phyloP scores from a whole-genome alignment of 92 coral and sea anemone species.

The Porites divaricata region DNA sequence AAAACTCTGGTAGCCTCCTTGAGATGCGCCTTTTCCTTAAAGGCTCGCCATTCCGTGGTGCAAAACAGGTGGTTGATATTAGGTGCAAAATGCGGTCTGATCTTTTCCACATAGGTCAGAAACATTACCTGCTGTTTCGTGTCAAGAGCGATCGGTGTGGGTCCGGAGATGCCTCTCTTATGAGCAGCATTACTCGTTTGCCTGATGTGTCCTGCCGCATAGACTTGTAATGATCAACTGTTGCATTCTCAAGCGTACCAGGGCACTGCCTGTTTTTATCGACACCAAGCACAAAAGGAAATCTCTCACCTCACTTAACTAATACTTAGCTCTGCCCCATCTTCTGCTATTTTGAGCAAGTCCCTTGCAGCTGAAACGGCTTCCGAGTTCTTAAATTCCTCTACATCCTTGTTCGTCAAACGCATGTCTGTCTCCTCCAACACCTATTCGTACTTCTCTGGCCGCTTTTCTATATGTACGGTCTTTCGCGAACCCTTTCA shows the following conservation, averaged over 20 bases:
- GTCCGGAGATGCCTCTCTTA: background rate
- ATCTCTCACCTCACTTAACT: background rate
- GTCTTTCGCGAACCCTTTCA: slow-evolving; percentile 12
- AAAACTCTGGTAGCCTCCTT: background rate
- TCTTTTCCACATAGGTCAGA: background rate
- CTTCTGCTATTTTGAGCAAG: background rate
- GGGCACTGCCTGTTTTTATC: background rate
- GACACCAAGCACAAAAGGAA: background rate
- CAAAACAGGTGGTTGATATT: background rate
- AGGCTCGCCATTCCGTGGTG: background rate
- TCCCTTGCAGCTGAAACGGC: background rate
- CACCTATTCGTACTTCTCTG: background rate
- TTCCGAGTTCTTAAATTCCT: background rate
- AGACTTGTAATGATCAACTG: background rate
- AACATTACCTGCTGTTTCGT: background rate
- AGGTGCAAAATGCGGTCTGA: background rate
- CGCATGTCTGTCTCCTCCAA: background rate
- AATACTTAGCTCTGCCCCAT: background rate
- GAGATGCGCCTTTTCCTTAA: background rate
- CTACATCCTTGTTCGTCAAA: background rate
- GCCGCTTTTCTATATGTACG: background rate
- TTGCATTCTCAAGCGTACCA: background rate
- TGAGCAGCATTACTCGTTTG: background rate
- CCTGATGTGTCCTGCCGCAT: background rate
- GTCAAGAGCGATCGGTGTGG: background rate